phyloP scores from a whole-genome alignment of 1,140 invertebrate species.

The Cherax destructor region DNA sequence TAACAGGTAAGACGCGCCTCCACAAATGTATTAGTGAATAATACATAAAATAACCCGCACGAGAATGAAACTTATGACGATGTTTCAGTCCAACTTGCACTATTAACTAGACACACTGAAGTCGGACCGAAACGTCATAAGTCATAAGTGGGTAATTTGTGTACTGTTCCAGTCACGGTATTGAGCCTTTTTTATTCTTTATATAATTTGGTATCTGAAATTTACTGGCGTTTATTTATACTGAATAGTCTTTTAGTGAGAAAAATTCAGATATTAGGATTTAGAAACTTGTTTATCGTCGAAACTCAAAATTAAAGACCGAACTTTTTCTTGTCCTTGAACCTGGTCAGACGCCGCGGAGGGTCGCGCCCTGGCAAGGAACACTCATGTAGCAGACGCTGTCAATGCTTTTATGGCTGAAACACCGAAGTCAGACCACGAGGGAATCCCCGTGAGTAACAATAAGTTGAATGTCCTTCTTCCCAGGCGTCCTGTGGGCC shows the following conservation, averaged over 20 bases:
- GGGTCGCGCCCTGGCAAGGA: neutral
- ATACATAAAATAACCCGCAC: neutral
- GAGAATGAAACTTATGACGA: too few relatives aligned
- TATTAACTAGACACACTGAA: too few relatives aligned
- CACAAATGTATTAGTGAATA: neutral
- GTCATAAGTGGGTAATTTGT: too few relatives aligned
- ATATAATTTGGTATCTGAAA: too few relatives aligned
- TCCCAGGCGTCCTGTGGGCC: neutral
- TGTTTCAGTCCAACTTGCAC: too few relatives aligned
- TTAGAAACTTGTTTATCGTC: neutral
- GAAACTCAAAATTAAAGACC: neutral
- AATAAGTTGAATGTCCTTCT: neutral
- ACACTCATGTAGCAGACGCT: slow-evolving; percentile 24
- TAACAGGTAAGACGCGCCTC: neutral
- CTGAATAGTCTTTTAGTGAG: neutral
- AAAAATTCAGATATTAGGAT: neutral
- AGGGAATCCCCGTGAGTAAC: slow-evolving; percentile 5
- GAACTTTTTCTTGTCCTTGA: neutral
- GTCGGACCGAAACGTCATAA: too few relatives aligned
- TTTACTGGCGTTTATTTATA: too few relatives aligned
- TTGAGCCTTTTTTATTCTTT: too few relatives aligned
- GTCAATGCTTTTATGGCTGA: slow-evolving; percentile 8
- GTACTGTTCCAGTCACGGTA: too few relatives aligned
- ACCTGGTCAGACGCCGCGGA: neutral
- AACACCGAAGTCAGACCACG: neutral